Base-by-base conservation (phyloP, 2,113 vertebrate genomes). In the Sterna hirundo region DNA sequence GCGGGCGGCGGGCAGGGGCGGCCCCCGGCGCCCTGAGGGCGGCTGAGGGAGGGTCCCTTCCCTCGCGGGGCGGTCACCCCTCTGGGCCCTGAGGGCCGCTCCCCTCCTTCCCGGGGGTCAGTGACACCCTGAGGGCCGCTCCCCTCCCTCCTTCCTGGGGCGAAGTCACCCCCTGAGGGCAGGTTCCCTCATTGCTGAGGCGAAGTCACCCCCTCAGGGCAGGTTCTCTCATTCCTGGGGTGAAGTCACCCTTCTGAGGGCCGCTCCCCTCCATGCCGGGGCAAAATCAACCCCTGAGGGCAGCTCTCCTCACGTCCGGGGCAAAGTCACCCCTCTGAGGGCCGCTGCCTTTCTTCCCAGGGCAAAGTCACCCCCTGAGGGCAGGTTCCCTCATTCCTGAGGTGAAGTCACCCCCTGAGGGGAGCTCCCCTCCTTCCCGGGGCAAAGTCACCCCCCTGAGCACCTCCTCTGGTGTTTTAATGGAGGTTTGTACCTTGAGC, bases 401-500 rank as follows among this genome's bases (percentile, higher is more conserved):
- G 54, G 54, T 10, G 6, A 30, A 30, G 29, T 16, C 46, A 10
- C 29, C 27, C 58, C 58, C 34, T 36, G 60, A 38, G 60, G n/a
- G 60, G 9, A 4, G 22, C 14, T 61, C 60, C n/a, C n/a, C n/a
- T 23, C 58, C 13, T 60, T 38, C n/a, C 15, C 13, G 55, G 32
- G 19, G 9, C 21, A 4, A 60, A n/a, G 32, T 60, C 34, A 20
- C 9, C 55, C 55, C 10, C n/a, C 34, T 36, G 58, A 61, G 26
- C 36, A 10, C 15, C 18, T 18, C 5, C 2, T 5, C 23, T 10
- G 42, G 13, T 32, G 11, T 3, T 11, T 3, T 5, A 26, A 9
- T 23, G 62, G 40, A 10, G 15, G 18, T 32, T 22, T 27, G 12
- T 9, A 7, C 7, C 26, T 23, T 6, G 22, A 65, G 30, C 21